phyloP scores from a whole-genome alignment of 2,113 vertebrate genomes.

The Odobenus rosmarus region DNA sequence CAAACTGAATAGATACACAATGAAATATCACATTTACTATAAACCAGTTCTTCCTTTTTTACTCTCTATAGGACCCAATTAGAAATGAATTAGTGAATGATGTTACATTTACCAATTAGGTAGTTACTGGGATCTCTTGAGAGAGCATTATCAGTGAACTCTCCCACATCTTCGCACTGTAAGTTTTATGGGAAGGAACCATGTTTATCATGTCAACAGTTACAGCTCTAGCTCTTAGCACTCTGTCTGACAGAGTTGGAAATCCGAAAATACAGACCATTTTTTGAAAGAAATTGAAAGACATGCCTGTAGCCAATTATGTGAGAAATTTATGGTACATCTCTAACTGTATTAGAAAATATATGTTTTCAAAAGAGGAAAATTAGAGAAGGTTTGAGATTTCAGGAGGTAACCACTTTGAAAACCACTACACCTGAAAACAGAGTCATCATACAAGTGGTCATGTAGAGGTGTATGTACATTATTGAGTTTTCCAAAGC shows the following conservation, averaged over 20 bases:
- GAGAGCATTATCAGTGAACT: background rate
- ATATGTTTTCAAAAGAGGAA: background rate
- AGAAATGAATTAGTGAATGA: conserved; percentile 10
- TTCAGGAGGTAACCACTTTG: background rate
- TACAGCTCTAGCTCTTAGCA: background rate
- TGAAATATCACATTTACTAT: background rate
- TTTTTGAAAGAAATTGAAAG: background rate
- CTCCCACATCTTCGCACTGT: background rate
- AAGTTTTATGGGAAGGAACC: background rate
- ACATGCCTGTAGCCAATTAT: background rate
- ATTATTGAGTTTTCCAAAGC: background rate
- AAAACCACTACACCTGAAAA: background rate
- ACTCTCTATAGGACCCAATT: background rate
- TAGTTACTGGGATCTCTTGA: background rate
- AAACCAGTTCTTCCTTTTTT: background rate
- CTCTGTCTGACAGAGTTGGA: background rate
- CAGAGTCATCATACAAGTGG: background rate
- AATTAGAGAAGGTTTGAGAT: background rate
- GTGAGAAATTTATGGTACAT: background rate
- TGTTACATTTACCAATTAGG: background rate
- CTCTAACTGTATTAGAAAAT: background rate
- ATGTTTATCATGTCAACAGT: background rate
- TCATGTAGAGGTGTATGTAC: background rate
- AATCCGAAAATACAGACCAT: background rate
- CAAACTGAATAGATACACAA: background rate